Evolutionary conservation across 2,888 invertebrate species (phyloP).

Genomic region (Blastobasis lacticolella): DNA sequence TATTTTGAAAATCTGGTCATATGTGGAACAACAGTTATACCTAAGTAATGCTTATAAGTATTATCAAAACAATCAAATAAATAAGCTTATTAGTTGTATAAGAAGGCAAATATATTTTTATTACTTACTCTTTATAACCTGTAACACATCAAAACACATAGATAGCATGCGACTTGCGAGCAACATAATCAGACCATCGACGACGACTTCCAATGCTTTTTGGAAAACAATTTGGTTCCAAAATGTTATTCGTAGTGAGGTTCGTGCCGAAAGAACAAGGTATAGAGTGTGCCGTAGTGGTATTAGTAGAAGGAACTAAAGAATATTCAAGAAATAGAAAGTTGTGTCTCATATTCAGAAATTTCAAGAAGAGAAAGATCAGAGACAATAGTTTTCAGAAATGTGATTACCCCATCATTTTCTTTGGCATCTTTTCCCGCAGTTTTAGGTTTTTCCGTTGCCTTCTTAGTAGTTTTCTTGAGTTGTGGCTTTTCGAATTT

Average conservation of each 20-base stretch:
- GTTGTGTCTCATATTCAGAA: background rate
- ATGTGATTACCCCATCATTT: constrained; percentile 46
- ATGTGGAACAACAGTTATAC: too few relatives aligned
- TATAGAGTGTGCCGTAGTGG: background rate
- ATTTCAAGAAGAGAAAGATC: constrained; percentile 18
- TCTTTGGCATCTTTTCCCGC: constrained; percentile 35
- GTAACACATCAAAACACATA: constrained; percentile 26
- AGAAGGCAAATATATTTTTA: too few relatives aligned
- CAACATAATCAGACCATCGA: constrained; percentile 26
- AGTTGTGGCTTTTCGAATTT: constrained; percentile 66
- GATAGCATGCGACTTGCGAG: constrained; percentile 50
- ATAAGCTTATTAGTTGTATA: too few relatives aligned
- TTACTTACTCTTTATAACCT: constrained; percentile 5
- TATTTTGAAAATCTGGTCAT: too few relatives aligned
- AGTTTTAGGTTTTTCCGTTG: constrained; percentile 51
- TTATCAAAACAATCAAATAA: too few relatives aligned
- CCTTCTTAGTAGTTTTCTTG: constrained; percentile 63
- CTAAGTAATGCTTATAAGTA: too few relatives aligned
- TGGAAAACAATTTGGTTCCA: too few relatives aligned
- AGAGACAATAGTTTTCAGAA: constrained; percentile 26
- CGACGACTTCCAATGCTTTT: constrained; percentile 11
- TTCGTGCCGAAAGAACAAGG: background rate
- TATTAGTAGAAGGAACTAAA: background rate
- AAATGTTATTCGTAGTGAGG: background rate
- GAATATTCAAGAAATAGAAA: background rate